phyloP scores from a whole-genome alignment of 2,888 invertebrate genomes.

The Amiota minor region DNA sequence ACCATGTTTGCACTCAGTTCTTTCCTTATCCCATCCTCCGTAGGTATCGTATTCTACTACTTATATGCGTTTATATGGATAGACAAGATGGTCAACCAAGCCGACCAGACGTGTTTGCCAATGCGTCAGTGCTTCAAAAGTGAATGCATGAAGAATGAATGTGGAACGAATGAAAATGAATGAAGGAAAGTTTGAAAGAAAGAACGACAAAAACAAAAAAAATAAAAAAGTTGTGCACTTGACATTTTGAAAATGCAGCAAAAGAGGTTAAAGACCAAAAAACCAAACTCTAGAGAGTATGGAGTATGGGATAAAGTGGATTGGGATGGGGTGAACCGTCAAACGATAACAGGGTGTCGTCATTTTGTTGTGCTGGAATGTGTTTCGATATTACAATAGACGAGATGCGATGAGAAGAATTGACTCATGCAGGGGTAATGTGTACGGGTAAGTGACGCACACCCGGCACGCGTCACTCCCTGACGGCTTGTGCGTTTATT shows the following conservation, averaged over 20 bases:
- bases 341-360: no score
- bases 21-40: no score
- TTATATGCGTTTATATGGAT: no score
- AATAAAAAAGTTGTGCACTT: conserved; percentile 61
- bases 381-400: not conserved
- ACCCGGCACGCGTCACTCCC: conserved; percentile 48
- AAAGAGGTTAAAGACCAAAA: no score
- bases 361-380: not conserved
- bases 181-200: conserved; percentile 35
- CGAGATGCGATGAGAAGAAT: not conserved
- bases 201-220: not conserved
- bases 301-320: not conserved
- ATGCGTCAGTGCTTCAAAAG: not conserved
- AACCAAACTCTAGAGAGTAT: not conserved
- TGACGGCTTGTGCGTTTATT: conserved; percentile 55
- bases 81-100: no score
- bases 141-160: conserved; percentile 49
- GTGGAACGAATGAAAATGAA: conserved; percentile 52
- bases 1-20: no score
- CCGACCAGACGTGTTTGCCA: no score
- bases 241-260: conserved; percentile 58
- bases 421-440: not conserved
- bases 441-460: not conserved
- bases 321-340: not conserved
- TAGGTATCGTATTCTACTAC: no score